Base-by-base conservation (phyloP, 2,888 invertebrate genomes). In the Altica lythri region DNA sequence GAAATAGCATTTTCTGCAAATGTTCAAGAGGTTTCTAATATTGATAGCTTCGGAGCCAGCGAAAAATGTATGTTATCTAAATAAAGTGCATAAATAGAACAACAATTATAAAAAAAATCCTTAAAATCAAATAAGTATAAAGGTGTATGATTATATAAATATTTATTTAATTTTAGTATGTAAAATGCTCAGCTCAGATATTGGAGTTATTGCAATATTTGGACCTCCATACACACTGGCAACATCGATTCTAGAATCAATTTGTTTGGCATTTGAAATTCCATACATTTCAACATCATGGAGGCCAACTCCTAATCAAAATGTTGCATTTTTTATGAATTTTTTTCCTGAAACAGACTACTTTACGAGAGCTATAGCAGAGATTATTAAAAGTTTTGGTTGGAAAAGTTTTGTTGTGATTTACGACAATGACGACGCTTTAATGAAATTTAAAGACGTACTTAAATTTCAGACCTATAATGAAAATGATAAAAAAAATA, bases 231-330 rank as follows among this genome's bases (percentile, higher is more conserved):
- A 50, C 14, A 38, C 49, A 2, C 25, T 43, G 25, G 50, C 51
- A 1, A 55, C 55, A 4, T 25, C 84, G 29, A 89, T 92, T 68
- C 85, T 93, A 4, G 88, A 92, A 72, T 90, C 92, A 27, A 85
- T 94, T 60, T 90, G 91, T 64, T 88, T 91, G 70, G 83, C 85
- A 51, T 81, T 92, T 64, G 92, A 93, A 77, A 82, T 96, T 56
- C 95, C 95, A 0, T 90, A 93, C 68, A 80, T 96, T 48, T 84
- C 91, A 68, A 85, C 85, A 0, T 84, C 85, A 57, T 89, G 88
- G 81, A 86, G 88, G 60, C 81, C 83, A 4, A 83, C 81, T 1
- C 80, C 83, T 35, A 76, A 74, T 25, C 78, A 70, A 55, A 78
- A 78, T 27, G 80, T 81, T 67, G 78, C 80, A 2, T 80, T 80